These are phyloP conservation scores for Sebastes fasciatus DNA, from an alignment of 2,113 vertebrate genomes.

Conservation along the genomic window DNA sequence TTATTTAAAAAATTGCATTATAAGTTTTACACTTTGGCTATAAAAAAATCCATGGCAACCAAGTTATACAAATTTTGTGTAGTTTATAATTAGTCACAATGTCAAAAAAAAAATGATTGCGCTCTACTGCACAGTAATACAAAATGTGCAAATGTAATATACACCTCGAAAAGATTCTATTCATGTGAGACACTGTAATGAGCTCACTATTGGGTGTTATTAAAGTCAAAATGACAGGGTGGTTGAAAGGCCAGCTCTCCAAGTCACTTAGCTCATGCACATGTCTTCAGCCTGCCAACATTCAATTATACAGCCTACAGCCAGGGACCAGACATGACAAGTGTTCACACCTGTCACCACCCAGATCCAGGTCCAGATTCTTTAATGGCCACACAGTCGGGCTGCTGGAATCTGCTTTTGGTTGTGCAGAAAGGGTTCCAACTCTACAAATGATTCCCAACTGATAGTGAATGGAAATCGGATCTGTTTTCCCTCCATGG, in stretches of 20 bases:
- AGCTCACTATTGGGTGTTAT: constrained; percentile 26
- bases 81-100: background rate
- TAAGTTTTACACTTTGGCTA: background rate
- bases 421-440: background rate
- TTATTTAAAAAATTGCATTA: background rate
- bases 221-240: constrained; percentile 53
- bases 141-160: background rate
- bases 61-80: too few species aligned
- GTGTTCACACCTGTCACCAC: constrained; percentile 54
- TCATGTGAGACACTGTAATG: constrained; percentile 20
- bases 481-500: background rate
- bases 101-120: background rate
- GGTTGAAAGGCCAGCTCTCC: constrained; percentile 48
- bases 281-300: constrained; percentile 57
- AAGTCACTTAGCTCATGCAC: constrained; percentile 46
- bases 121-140: background rate
- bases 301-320: constrained; percentile 51
- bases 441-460: background rate
- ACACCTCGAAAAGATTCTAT: background rate
- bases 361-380: constrained; percentile 29
- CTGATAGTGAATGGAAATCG: background rate
- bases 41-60: background rate
- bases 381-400: constrained; percentile 23
- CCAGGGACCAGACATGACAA: constrained; percentile 33
- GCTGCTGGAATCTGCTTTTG: constrained; percentile 9